A percentile compares a stretch with the other conserved stretches of the same genome.
These are phyloP conservation scores for Troides aeacus DNA, from an alignment of 2,888 invertebrate genomes.

Conservation along the genomic window DNA sequence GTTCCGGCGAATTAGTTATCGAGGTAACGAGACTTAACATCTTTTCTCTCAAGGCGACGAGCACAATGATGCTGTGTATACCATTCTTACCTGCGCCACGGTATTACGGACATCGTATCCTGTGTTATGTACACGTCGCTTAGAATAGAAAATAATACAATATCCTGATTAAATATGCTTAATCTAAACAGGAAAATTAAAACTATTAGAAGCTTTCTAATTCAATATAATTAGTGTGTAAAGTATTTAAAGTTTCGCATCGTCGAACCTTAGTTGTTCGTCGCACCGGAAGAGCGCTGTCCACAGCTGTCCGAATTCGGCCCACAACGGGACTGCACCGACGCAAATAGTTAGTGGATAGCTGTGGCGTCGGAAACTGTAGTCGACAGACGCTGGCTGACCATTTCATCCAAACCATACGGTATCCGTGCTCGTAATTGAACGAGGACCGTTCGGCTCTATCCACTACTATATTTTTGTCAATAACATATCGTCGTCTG, in stretches of 20 bases:
- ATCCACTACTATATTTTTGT: not conserved
- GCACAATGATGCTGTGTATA: too few relatives aligned
- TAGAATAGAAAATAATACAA: too few relatives aligned
- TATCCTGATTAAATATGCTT: not conserved
- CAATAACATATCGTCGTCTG: not conserved
- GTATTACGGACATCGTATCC: too few relatives aligned
- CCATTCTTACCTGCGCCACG: too few relatives aligned
- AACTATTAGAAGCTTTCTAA: not conserved
- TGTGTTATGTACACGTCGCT: too few relatives aligned
- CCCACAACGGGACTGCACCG: conserved; percentile 66
- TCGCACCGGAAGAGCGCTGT: conserved; percentile 73
- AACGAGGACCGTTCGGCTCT: not conserved
- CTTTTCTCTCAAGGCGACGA: too few relatives aligned
- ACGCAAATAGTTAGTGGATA: conserved; percentile 53
- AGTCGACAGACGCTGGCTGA: not conserved
- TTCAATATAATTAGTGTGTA: not conserved
- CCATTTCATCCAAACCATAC: not conserved
- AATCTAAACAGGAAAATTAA: not conserved
- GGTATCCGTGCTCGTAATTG: not conserved
- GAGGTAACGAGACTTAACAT: too few relatives aligned
- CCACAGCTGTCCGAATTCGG: conserved; percentile 65
- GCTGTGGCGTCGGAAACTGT: conserved; percentile 14
- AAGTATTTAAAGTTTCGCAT: conserved; percentile 10
- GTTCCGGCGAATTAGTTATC: too few relatives aligned
- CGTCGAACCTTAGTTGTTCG: conserved; percentile 18